phyloP scores from a whole-genome alignment of 2,113 vertebrate genomes.

The Apodemus sylvaticus region DNA sequence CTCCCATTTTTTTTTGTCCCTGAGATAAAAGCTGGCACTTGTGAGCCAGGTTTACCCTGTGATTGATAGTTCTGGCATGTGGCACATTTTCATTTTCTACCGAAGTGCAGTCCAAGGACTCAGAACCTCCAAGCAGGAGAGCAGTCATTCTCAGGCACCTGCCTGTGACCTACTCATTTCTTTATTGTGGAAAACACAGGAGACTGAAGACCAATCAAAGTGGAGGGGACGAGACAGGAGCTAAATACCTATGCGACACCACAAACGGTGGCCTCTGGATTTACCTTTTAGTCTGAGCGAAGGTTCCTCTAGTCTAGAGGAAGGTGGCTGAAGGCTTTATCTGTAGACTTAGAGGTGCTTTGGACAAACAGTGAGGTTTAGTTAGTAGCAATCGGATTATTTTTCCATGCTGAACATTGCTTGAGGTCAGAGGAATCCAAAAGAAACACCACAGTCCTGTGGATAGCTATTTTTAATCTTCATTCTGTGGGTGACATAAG shows the following conservation, averaged over 20 bases:
- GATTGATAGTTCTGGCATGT: not conserved
- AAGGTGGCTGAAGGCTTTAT: not conserved
- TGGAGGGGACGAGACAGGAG: not conserved
- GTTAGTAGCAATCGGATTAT: not conserved
- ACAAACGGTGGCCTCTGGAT: not conserved
- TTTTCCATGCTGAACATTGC: not conserved
- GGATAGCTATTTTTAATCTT: not conserved
- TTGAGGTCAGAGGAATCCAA: not conserved
- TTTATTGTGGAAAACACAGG: not conserved
- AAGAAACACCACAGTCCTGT: not conserved
- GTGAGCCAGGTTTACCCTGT: not conserved
- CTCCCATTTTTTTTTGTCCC: not conserved
- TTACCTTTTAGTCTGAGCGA: not conserved
- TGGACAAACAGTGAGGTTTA: not conserved
- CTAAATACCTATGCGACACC: no score
- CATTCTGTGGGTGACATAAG: not conserved
- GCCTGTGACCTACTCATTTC: not conserved
- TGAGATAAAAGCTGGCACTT: slow-evolving; percentile 15
- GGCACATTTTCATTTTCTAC: not conserved
- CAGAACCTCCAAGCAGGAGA: not conserved
- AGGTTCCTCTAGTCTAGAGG: not conserved
- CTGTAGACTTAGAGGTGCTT: not conserved
- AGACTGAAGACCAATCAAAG: not conserved
- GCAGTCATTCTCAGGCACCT: not conserved
- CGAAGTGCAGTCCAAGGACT: not conserved